These are phyloP conservation scores for Harpalus rufipes DNA, from an alignment of 2,888 invertebrate species.

Conservation along the genomic window DNA sequence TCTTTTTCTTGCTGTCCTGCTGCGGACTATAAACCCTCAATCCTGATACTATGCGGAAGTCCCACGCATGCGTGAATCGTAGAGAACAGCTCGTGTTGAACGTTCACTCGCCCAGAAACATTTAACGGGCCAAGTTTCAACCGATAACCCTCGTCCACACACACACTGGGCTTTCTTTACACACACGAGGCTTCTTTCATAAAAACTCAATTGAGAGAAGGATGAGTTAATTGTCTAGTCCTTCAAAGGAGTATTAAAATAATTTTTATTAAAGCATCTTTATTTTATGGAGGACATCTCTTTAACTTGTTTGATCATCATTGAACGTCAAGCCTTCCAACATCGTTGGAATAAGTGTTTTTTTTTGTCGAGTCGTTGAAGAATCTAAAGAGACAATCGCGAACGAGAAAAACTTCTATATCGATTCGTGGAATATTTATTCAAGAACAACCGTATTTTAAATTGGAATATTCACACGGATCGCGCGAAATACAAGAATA, in stretches of 20 bases:
- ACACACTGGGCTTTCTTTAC: not conserved
- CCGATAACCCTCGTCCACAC: not conserved
- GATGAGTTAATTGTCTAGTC: not conserved
- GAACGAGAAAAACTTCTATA: constrained; percentile 55
- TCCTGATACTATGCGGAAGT: constrained; percentile 2
- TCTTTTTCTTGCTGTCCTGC: not conserved
- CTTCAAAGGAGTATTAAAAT: not conserved
- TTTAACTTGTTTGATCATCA: not conserved
- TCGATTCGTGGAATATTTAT: constrained; percentile 63
- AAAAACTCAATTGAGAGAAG: not conserved
- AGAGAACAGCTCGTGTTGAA: constrained; percentile 18
- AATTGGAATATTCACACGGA: constrained; percentile 65
- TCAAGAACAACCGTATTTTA: constrained; percentile 60
- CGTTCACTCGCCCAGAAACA: constrained; percentile 57
- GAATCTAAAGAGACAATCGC: constrained; percentile 45
- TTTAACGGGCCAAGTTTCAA: constrained; percentile 62
- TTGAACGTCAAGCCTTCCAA: not conserved
- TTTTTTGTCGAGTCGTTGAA: not conserved
- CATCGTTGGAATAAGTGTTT: not conserved
- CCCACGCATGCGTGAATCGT: constrained; percentile 18
- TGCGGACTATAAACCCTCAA: not conserved
- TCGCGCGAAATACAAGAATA: constrained; percentile 44
- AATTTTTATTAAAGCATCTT: not conserved
- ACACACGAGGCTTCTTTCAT: not conserved
- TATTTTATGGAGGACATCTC: not conserved